Base-by-base conservation (phyloP, 2,797 vertebrate species). In the Pipistrellus pipistrellus region DNA sequence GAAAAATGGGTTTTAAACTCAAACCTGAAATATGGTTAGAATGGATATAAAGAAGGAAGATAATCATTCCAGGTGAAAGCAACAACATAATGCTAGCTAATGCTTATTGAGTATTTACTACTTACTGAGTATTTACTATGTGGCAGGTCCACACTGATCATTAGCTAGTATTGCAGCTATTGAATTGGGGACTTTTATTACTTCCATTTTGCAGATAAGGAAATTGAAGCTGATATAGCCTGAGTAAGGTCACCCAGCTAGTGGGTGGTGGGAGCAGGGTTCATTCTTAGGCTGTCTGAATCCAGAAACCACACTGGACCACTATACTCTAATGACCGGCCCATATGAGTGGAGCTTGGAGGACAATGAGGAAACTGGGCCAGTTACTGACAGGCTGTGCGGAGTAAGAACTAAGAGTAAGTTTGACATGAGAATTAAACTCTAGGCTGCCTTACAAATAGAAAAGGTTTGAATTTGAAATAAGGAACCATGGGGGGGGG, bases 21-120 rank as follows among this genome's bases (percentile, higher is more conserved):
- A 80, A 11, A 92, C 21, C 57, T 93, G 51, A 89, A 87, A 69
- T 83, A 77, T 95, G 71, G 51, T 96, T 83, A 87, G 51, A 82
- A 91, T 0, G 21, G 15, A 88, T 53, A 53, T 85, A 82, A 82
- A 55, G 32, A 89, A 87, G 23, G 25, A 38, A 46, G 41, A 72
- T 76, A 66, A 62, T 8, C 30, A 62, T 93, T 78, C n/a, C 53
- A 62, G 23, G 30, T 57, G 9, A 90, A 91, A 4, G 30, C n/a
- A 90, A 32, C 6, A 72, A 55, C 21, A 10, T 32, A 88, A 80
- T 48, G 13, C 4, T 38, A 75, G 25, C 18, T 51, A 86, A 84
- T 35, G 59, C 3, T 62, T 53, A 57, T 0, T 83, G 51, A 88
- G 20, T 27, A 69, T 86, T 69, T 81, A 30, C 64, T 66, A 30